Conservation (phyloP, 2,113 vertebrate genomes). For the Sander vitreus region DNA sequence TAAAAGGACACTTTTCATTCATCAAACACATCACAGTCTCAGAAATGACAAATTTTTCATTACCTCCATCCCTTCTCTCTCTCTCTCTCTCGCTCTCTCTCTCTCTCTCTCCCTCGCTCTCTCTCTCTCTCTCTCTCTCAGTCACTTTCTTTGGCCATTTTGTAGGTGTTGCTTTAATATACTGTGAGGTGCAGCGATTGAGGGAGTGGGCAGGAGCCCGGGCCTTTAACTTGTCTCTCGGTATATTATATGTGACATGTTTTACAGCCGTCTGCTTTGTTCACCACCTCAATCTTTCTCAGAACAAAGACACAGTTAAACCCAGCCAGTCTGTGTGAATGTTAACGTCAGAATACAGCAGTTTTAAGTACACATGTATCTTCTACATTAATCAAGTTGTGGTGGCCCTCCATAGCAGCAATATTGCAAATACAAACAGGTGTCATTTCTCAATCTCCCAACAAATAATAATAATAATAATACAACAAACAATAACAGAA, state of each 20-base stretch:
- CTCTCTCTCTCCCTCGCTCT: background rate
- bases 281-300: slow-evolving; percentile 31
- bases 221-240: slow-evolving; percentile 55
- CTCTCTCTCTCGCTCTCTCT: background rate
- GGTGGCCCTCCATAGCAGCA: background rate
- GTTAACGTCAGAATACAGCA: background rate
- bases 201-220: slow-evolving; percentile 39
- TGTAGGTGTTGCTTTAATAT: slow-evolving; percentile 48
- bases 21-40: slow-evolving; percentile 44
- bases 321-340: background rate
- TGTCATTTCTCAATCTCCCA: background rate
- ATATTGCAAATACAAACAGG: background rate
- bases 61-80: slow-evolving; percentile 14
- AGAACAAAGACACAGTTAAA: slow-evolving; percentile 36
- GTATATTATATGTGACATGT: slow-evolving; percentile 45
- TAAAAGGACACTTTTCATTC: slow-evolving; percentile 29
- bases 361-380: background rate
- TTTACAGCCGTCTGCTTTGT: slow-evolving; percentile 51
- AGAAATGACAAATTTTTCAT: slow-evolving; percentile 53
- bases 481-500: background rate
- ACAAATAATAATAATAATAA: background rate
- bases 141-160: slow-evolving; percentile 19
- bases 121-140: background rate
- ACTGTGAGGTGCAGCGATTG: slow-evolving; percentile 43
- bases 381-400: background rate